phyloP scores from a whole-genome alignment of 2,113 vertebrate genomes.

The rat (Rattus norvegicus) region DNA sequence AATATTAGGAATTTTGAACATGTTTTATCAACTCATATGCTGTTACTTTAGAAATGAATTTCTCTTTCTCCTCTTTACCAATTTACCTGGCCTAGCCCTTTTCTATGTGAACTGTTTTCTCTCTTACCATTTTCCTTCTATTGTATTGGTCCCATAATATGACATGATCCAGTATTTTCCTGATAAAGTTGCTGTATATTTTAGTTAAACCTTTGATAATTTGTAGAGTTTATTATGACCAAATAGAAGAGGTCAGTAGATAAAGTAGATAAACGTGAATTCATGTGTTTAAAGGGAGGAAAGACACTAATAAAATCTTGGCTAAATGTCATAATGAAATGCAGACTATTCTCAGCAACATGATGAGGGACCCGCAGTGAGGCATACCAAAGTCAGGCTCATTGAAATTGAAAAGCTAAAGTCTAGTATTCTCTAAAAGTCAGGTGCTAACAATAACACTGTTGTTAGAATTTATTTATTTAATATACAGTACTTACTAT shows the following conservation, averaged over 20 bases:
- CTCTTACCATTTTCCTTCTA: not conserved
- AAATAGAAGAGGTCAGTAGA: not conserved
- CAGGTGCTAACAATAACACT: conserved; percentile 16
- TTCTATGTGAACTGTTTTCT: not conserved
- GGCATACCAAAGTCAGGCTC: not conserved
- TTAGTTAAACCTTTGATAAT: conserved; percentile 14
- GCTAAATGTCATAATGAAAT: conserved; percentile 10
- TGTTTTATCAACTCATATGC: not conserved
- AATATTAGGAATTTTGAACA: not conserved
- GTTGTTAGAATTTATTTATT: conserved; percentile 26
- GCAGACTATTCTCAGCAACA: conserved; percentile 3
- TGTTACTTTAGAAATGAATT: not conserved
- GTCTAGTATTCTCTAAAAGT: conserved; percentile 11
- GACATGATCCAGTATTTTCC: not conserved
- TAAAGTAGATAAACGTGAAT: not conserved
- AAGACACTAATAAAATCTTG: conserved; percentile 1
- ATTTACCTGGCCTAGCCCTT: not conserved
- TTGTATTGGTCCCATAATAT: not conserved
- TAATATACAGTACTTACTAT: not conserved
- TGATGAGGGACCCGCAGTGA: not conserved
- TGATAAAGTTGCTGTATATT: not conserved
- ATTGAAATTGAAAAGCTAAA: conserved; percentile 32
- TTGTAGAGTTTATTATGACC: conserved; percentile 39
- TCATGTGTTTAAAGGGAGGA: conserved; percentile 39
- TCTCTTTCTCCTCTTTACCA: not conserved